phyloP scores from a whole-genome alignment of 2,113 vertebrate genomes.

The Chloebia gouldiae region DNA sequence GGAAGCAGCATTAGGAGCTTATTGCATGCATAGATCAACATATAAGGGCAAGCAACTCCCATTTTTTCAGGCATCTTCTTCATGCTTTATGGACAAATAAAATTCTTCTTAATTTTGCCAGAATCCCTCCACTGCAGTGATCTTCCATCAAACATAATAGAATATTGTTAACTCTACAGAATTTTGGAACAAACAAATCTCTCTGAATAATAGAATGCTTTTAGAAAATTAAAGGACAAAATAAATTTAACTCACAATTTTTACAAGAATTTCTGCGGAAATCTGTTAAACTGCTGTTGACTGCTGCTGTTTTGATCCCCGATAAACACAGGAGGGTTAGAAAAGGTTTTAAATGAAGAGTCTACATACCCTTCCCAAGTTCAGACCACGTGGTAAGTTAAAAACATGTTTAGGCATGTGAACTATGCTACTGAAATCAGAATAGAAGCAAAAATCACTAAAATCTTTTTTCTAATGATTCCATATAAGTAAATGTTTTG shows the following conservation, averaged over 20 bases:
- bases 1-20: not conserved
- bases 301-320: not conserved
- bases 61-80: not conserved
- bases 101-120: not conserved
- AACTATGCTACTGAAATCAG: constrained; percentile 22
- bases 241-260: not conserved
- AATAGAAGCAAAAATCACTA: constrained; percentile 37
- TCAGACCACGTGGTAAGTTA: not conserved
- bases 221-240: not conserved
- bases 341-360: not conserved
- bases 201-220: not conserved
- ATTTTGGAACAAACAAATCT: not conserved
- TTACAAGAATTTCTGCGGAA: not conserved
- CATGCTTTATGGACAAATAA: not conserved
- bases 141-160: not conserved
- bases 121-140: not conserved
- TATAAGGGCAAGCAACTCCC: not conserved
- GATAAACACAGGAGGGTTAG: not conserved
- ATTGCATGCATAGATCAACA: not conserved
- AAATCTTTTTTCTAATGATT: constrained; percentile 1
- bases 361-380: not conserved
- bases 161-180: not conserved
- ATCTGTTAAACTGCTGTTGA: not conserved
- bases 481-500: constrained; percentile 56
- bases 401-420: not conserved